phyloP scores from a whole-genome alignment of 2,113 vertebrate species.

The Microcebus jonahi region DNA sequence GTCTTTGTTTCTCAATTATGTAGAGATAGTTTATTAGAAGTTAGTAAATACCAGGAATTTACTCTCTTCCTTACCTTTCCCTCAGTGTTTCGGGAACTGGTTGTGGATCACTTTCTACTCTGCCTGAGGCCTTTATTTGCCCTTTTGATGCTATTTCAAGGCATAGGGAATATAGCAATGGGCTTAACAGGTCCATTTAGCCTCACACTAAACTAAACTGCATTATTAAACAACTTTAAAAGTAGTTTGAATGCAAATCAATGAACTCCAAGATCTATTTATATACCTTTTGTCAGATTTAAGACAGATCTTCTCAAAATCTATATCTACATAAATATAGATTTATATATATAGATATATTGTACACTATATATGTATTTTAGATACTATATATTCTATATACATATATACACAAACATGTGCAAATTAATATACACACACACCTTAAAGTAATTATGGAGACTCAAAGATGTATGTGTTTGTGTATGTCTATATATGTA shows the following conservation, averaged over 20 bases:
- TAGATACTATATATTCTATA: background rate
- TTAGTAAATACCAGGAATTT: background rate
- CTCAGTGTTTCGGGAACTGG: background rate
- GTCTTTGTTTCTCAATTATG: background rate
- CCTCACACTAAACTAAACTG: background rate
- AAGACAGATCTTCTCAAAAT: background rate
- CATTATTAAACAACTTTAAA: background rate
- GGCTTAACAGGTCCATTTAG: background rate
- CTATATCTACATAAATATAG: background rate
- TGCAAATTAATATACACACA: background rate
- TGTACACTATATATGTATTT: background rate
- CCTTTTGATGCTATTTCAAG: background rate
- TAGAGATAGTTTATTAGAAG: background rate
- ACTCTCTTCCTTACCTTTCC: background rate
- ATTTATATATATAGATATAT: background rate
- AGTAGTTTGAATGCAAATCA: background rate
- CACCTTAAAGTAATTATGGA: background rate
- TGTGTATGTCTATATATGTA: background rate
- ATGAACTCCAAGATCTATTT: background rate
- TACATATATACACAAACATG: background rate
- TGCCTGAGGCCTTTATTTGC: background rate
- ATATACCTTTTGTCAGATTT: background rate
- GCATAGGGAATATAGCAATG: background rate
- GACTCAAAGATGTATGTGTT: background rate
- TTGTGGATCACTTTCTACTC: background rate